Conservation (phyloP, 2,797 vertebrate genomes). For the Streptopelia turtur region DNA sequence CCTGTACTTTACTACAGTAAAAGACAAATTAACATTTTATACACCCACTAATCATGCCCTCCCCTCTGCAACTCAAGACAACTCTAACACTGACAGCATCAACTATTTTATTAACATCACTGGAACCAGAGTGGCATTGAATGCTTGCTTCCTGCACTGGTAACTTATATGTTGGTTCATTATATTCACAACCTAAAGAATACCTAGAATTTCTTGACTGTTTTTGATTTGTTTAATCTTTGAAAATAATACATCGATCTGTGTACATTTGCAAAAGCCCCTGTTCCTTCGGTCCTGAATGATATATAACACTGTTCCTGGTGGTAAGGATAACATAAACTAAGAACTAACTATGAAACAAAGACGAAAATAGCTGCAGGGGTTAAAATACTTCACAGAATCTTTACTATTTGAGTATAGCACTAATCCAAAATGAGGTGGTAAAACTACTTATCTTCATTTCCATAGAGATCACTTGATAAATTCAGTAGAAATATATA, state of each 20-base stretch:
- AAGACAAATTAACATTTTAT: background rate
- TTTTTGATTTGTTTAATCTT: background rate
- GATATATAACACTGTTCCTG: background rate
- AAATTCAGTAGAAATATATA: slow-evolving; percentile 56
- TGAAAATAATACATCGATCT: background rate
- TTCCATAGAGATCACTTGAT: slow-evolving; percentile 46
- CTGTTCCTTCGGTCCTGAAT: background rate
- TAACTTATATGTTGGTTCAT: background rate
- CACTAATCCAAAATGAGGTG: slow-evolving; percentile 32
- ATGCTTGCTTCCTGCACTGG: background rate
- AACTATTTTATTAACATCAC: background rate
- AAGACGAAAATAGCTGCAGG: background rate
- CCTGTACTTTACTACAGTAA: background rate
- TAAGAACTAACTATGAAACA: background rate
- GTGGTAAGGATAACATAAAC: background rate
- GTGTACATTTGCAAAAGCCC: background rate
- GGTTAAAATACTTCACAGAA: slow-evolving; percentile 37
- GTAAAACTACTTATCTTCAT: slow-evolving; percentile 39
- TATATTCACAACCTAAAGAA: background rate
- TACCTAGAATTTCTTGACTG: background rate
- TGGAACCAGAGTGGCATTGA: background rate
- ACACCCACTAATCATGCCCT: background rate
- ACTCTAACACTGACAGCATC: background rate
- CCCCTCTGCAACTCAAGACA: accelerated
- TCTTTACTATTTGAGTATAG: background rate